phyloP scores from a whole-genome alignment of 2,113 vertebrate genomes.

The Notiomystis cincta region DNA sequence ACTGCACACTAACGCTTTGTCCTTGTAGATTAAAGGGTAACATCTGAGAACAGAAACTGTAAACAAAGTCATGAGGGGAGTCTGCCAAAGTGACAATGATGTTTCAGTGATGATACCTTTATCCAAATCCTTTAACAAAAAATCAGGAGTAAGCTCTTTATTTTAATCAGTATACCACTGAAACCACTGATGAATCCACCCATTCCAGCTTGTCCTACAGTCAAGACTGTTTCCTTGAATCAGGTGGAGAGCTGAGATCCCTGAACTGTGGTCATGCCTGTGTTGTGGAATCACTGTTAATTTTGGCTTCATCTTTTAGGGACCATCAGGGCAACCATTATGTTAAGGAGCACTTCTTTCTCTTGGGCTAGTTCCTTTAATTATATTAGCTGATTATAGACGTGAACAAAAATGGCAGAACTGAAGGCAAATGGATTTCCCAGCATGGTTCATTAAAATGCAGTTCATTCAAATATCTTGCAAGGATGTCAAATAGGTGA shows the following conservation, averaged over 20 bases:
- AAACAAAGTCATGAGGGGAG: background rate
- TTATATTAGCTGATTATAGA: background rate
- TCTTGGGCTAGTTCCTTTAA: background rate
- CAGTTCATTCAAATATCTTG: background rate
- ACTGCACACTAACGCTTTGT: background rate
- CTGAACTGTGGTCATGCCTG: background rate
- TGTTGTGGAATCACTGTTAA: background rate
- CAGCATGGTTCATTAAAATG: background rate
- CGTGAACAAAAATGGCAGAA: background rate
- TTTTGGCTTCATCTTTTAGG: background rate
- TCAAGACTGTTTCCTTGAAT: background rate
- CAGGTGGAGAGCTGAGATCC: background rate
- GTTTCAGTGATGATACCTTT: background rate
- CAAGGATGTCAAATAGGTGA: constrained; percentile 10
- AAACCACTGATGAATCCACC: background rate
- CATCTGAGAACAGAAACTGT: background rate
- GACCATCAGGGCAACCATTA: background rate
- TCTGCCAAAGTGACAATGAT: background rate
- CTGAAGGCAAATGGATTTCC: background rate
- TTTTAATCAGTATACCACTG: background rate
- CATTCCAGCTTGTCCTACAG: background rate
- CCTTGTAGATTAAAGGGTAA: background rate
- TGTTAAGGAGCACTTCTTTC: background rate
- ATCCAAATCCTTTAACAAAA: background rate
- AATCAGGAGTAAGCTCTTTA: background rate